Evolutionary conservation across 1,140 invertebrate species (phyloP), one percentile per base, ranked within the genome.

Genomic region (Hyphantria cunea): DNA sequence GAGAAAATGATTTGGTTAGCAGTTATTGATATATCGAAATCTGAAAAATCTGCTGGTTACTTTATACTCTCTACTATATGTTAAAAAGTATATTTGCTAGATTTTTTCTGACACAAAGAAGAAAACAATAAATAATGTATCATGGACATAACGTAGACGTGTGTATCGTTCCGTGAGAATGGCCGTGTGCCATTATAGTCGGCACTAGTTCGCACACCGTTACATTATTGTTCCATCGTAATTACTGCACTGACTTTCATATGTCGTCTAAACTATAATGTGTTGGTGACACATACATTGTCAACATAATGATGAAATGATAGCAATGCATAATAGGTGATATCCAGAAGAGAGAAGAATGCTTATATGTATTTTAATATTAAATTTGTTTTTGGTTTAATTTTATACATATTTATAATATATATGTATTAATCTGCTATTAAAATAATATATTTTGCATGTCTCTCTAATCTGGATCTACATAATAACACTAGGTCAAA

Each of bases 141-240:
- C 52, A 53, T 66, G 60, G 59, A 65, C 69, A 70, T 64, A 61
- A 62, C 51, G 62, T 50, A 83, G 69, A 69, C 69, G 78, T 82
- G 84, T 79, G 55, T 82, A 84, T 71, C 81, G 84, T 85, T 80
- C 80, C 81, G 74, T 84, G 78, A 84, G 82, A 87, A 79, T 78
- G 81, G 64, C 66, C 68, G 48, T 62, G 70, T 66, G 78, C 67
- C 76, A 84, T 84, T 82, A 78, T 64, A 64, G 68, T 62, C 41
- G 52, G 41, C 2, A 10, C 37, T 39, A n/a, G 37, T 44, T 66
- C 72, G 67, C 63, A 74, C 61, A 68, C 76, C 81, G 76, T 86
- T 84, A 84, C 47, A 67, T 25, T 70, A 71, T 76, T 77, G 76
- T 80, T 71, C 49, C 60, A 34, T 53, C 15, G 10, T n/a, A 9